Conservation (phyloP, 2,113 vertebrate species). For the Oriolus oriolus region DNA sequence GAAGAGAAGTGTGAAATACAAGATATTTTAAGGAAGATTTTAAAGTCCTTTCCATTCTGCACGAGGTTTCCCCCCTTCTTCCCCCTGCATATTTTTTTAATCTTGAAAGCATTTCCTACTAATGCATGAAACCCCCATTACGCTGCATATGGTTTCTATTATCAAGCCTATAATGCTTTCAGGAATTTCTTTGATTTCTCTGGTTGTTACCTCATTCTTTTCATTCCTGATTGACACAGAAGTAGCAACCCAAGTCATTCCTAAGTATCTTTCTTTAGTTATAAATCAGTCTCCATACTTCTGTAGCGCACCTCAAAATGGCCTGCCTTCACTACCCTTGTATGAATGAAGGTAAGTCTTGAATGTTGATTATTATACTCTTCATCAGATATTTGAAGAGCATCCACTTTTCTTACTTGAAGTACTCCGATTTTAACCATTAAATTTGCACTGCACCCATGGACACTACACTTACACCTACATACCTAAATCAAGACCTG, state of each 20-base stretch:
- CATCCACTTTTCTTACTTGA: not conserved
- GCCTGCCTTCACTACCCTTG: not conserved
- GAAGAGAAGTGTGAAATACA: not conserved
- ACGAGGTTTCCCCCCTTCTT: not conserved
- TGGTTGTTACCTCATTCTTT: constrained; percentile 19
- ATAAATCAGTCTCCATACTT: not conserved
- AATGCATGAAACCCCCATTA: constrained; percentile 15
- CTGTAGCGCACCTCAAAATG: not conserved
- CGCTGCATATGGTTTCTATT: constrained; percentile 63
- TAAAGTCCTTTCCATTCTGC: not conserved
- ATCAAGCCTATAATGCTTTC: constrained; percentile 58
- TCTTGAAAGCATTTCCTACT: constrained; percentile 50
- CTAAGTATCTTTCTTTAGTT: not conserved
- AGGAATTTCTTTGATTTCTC: constrained; percentile 67
- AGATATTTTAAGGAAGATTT: not conserved
- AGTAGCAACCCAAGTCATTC: not conserved
- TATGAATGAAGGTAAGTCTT: not conserved
- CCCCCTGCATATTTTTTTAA: not conserved
- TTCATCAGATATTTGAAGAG: not conserved
- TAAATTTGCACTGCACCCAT: not conserved
- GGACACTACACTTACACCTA: not conserved
- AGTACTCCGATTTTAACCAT: not conserved
- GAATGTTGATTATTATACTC: not conserved
- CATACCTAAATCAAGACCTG: not conserved
- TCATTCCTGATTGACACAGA: not conserved